These are phyloP conservation scores for Drosophila ironensis DNA, from an alignment of 1,140 invertebrate species.

Conservation along the genomic window DNA sequence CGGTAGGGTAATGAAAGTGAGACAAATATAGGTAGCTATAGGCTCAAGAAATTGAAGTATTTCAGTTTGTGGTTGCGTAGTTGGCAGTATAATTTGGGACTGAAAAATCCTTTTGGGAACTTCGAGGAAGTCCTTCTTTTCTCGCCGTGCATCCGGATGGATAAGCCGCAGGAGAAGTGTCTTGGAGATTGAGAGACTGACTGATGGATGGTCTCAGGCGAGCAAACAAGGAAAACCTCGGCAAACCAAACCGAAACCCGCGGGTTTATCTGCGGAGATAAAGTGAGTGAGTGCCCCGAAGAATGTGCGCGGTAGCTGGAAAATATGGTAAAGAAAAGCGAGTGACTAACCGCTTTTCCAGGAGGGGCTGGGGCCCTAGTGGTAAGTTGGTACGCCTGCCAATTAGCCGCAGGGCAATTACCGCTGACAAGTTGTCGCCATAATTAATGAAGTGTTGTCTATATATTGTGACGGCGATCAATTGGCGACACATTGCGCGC, in stretches of 20 bases:
- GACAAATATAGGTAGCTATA: no score
- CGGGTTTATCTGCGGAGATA: slow-evolving; percentile 61
- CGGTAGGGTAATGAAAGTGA: no score
- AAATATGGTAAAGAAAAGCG: slow-evolving; percentile 3
- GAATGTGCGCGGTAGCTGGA: slow-evolving; percentile 51
- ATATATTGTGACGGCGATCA: slow-evolving; percentile 42
- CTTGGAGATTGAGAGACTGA: slow-evolving; percentile 62
- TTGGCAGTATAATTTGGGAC: no score
- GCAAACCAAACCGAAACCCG: slow-evolving; percentile 41
- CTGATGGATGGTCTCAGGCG: slow-evolving; percentile 41
- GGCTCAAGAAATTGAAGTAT: no score
- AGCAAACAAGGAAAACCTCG: slow-evolving; percentile 46
- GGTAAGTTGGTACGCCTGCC: no score
- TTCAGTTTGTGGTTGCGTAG: no score
- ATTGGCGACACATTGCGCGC: slow-evolving; percentile 21
- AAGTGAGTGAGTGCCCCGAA: slow-evolving; percentile 24
- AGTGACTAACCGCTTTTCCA: slow-evolving; percentile 22
- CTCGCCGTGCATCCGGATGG: slow-evolving; percentile 14
- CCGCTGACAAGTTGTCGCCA: slow-evolving; percentile 36
- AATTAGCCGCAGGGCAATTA: slow-evolving; percentile 37
- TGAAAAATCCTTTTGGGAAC: no score
- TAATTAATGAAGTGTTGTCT: slow-evolving; percentile 37
- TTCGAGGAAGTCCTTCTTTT: neutral
- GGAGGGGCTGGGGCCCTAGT: no score
- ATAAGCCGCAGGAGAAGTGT: slow-evolving; percentile 53